Percentiles rank a stretch among this genome's conserved stretches.
Evolutionary conservation across 2,797 vertebrate species (phyloP).

Genomic region (Danio choprae): DNA sequence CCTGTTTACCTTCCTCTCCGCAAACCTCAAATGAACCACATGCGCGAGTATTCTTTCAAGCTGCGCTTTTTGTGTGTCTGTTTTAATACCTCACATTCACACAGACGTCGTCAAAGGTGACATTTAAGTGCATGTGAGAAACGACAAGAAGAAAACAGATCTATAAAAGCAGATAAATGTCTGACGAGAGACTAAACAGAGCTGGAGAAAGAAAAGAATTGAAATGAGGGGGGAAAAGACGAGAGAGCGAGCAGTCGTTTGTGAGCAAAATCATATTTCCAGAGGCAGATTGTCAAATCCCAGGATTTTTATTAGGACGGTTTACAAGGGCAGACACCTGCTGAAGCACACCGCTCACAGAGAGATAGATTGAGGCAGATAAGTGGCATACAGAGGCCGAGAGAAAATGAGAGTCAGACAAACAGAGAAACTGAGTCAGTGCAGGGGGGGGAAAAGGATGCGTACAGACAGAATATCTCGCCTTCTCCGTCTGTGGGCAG

Average conservation of each 20-base stretch:
- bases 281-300: slow-evolving; percentile 40
- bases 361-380: slow-evolving; percentile 41
- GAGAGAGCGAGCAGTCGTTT: slow-evolving; percentile 46
- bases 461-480: slow-evolving; percentile 48
- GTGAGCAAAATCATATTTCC: slow-evolving; percentile 40
- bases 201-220: not conserved
- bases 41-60: not conserved
- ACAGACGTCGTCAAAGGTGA: slow-evolving; percentile 18
- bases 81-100: slow-evolving; percentile 18
- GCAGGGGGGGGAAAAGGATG: slow-evolving; percentile 1
- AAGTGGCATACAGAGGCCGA: slow-evolving; percentile 40
- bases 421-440: slow-evolving; percentile 37
- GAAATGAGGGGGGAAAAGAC: slow-evolving; percentile 15
- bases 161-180: slow-evolving; percentile 19
- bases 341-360: slow-evolving; percentile 27
- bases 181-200: not conserved
- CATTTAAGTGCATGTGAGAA: slow-evolving; percentile 28
- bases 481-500: slow-evolving; percentile 52
- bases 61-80: not conserved
- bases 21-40: slow-evolving; percentile 21
- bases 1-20: slow-evolving; percentile 1
- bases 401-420: slow-evolving; percentile 42
- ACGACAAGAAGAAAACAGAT: slow-evolving; percentile 11
- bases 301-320: slow-evolving; percentile 36
- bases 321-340: slow-evolving; percentile 50